Evolutionary conservation across 1,140 invertebrate species (phyloP), one percentile per base, ranked within the genome.

Genomic region (Reticulitermes speratus): DNA sequence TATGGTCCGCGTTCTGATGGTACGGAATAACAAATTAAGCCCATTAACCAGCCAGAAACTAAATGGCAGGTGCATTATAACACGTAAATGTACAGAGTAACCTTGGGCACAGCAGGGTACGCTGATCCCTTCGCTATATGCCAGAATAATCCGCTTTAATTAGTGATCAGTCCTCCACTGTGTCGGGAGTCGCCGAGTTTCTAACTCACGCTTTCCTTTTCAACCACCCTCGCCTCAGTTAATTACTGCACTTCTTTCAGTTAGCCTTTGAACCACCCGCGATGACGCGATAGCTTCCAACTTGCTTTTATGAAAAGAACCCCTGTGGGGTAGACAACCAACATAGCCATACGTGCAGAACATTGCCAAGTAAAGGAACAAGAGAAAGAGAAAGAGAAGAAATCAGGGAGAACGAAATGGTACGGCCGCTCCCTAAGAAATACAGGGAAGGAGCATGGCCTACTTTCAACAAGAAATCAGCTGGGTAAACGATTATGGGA

Each of bases 121-220:
- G 5, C 2, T 30, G 65, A 75, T 75, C n/a, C 65, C n/a, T 30
- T 55, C 0, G 52, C 52, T 55, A 55, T 16, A 21, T 21, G 52
- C 14, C 52, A 55, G 65, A 75, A 75, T 75, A 75, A 75, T 75
- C 65, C 65, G 9, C 65, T 75, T 75, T 75, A 75, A 75, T 75
- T 75, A 75, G 65, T 30, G 65, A 75, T 75, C n/a, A 75, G 65
- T 75, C 65, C 65, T 75, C 65, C 65, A 75, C 65, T 75, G 65
- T 75, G 65, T 75, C 65, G 11, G 65, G 65, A 75, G 65, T 75
- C 25, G n/a, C 65, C 9, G 45, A 75, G 25, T 75, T 75, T 75
- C 25, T 14, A 75, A 30, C 65, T 75, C 65, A 19, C 59, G n/a
- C 25, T 3, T 75, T 30, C 14, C 65, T 30, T 75, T 75, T 75